These are phyloP conservation scores for Sinodicranocentrus sp. DNA, from an alignment of 2,888 invertebrate species.

Conservation along the genomic window DNA sequence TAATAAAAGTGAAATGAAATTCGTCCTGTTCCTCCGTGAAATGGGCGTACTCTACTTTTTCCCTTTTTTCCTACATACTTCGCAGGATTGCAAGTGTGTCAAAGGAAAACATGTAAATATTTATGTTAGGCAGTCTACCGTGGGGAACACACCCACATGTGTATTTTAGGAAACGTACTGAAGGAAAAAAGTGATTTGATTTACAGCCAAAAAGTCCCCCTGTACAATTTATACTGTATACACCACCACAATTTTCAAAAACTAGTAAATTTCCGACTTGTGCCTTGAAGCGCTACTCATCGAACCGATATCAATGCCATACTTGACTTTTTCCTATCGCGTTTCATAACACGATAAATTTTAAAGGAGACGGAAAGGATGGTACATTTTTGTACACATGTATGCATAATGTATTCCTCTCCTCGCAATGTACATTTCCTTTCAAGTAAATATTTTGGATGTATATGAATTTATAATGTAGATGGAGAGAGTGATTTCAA, in stretches of 20 bases:
- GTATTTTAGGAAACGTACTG: neutral
- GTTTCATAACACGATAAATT: neutral
- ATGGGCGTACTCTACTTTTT: too few species aligned
- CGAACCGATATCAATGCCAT: constrained; percentile 9
- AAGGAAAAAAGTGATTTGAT: neutral
- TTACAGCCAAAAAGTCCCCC: neutral
- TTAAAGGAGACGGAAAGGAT: neutral
- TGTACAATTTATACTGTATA: neutral
- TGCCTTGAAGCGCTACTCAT: constrained; percentile 7
- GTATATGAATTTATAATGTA: neutral
- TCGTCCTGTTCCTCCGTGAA: too few species aligned
- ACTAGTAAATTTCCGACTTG: neutral
- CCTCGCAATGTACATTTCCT: neutral
- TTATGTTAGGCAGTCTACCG: too few species aligned
- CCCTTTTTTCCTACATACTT: neutral
- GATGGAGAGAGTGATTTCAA: neutral
- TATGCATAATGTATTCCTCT: neutral
- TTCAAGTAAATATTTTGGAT: neutral
- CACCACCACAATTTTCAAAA: neutral
- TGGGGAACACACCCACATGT: neutral
- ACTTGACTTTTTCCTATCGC: neutral
- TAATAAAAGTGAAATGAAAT: too few species aligned
- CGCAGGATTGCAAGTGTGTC: neutral
- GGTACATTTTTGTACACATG: neutral
- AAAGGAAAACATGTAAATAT: neutral